phyloP scores from a whole-genome alignment of 2,888 invertebrate species.

The Drosophila niveifrons region DNA sequence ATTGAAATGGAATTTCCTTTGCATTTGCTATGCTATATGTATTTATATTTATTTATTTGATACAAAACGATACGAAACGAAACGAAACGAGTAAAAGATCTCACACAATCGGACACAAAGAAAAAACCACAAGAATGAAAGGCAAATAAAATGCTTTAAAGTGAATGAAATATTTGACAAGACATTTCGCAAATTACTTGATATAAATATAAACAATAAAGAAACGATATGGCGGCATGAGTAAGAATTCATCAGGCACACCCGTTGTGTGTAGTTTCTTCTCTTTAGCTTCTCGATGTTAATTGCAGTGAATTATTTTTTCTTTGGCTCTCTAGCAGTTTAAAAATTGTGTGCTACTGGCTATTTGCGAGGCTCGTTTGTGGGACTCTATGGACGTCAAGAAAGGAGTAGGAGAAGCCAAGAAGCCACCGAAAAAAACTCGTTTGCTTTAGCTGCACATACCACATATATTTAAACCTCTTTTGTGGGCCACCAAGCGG shows the following conservation, averaged over 20 bases:
- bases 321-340: conserved; percentile 27
- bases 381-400: conserved; percentile 28
- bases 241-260: not conserved
- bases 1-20: conserved; percentile 52
- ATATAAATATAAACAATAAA: conserved; percentile 8
- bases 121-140: conserved; percentile 20
- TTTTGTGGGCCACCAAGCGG: conserved; percentile 79
- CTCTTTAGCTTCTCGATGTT: conserved; percentile 32
- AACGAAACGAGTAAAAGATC: conserved; percentile 32
- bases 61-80: not conserved
- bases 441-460: conserved; percentile 59
- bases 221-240: not conserved
- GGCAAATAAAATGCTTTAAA: conserved; percentile 19
- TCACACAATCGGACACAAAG: conserved; percentile 16
- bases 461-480: conserved; percentile 35
- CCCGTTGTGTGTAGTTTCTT: not conserved
- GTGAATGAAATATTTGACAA: conserved; percentile 41
- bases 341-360: conserved; percentile 31
- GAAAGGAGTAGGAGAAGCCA: conserved; percentile 31
- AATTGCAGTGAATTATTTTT: conserved; percentile 58
- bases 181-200: conserved; percentile 23
- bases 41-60: not conserved
- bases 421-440: conserved; percentile 56
- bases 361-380: conserved; percentile 10
- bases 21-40: conserved; percentile 8